Conservation (phyloP, 2,888 invertebrate species). For the Euspilapteryx auroguttella region DNA sequence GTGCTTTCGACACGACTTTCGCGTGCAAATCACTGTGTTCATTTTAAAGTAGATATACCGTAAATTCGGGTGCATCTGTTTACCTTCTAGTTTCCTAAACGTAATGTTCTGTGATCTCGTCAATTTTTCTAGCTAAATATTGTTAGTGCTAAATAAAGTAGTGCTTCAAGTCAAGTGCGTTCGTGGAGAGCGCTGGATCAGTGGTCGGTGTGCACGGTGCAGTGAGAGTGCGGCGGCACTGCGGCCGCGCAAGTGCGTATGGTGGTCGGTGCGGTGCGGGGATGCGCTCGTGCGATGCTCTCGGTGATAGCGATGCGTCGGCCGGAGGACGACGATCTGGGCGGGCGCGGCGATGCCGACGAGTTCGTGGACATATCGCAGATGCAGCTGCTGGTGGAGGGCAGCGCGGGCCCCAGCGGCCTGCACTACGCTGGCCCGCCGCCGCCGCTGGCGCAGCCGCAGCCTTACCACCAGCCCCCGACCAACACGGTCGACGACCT, state of each 20-base stretch:
- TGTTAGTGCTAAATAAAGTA: too few relatives aligned
- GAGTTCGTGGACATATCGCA: conserved; percentile 85
- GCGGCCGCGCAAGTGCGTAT: conserved; percentile 12
- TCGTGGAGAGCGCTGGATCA: background rate
- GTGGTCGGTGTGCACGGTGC: conserved; percentile 6
- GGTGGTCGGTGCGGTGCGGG: conserved; percentile 19
- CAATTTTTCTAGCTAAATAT: conserved; percentile 41
- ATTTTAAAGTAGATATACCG: conserved; percentile 43
- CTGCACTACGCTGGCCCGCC: conserved; percentile 48
- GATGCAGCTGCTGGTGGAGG: conserved; percentile 74
- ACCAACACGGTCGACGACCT: conserved; percentile 72
- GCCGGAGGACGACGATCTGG: conserved; percentile 68
- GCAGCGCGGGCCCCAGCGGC: conserved; percentile 49
- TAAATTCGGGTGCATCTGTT: conserved; percentile 20
- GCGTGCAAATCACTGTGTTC: conserved; percentile 54
- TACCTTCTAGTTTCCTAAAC: conserved; percentile 25
- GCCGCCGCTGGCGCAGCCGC: conserved; percentile 47
- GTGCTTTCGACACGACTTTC: conserved; percentile 38
- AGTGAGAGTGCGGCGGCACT: conserved; percentile 15
- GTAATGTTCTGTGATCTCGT: conserved; percentile 53
- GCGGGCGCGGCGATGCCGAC: conserved; percentile 58
- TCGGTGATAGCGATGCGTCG: conserved; percentile 75
- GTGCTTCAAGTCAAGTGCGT: background rate
- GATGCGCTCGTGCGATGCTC: conserved; percentile 57
- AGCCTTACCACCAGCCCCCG: conserved; percentile 33